Evolutionary conservation across 2,113 vertebrate genomes (phyloP), one percentile per base, ranked within the genome.

Genomic region (Ramphastos sulfuratus): DNA sequence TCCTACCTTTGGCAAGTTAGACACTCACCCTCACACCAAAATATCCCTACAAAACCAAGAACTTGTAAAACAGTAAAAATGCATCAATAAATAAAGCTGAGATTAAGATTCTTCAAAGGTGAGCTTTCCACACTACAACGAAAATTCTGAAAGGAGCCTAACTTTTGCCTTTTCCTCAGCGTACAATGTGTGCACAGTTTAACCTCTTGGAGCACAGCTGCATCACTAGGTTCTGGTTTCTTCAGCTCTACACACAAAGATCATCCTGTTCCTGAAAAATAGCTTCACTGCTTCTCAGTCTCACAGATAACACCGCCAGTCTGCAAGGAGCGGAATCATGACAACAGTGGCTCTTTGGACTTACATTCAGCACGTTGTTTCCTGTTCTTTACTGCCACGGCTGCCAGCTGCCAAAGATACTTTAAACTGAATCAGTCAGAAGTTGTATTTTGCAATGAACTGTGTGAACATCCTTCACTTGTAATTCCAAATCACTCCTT

Each of bases 191-290:
- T 42, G 92, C 71, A 71, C 74, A 95, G 95, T 80, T 75, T 74
- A 55, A 94, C 71, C 67, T 71, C 71, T 67, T 81, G 33, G 31
- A 67, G 77, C 95, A 73, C 97, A 97, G 97, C 97, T 98, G 98
- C 3, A 0, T 83, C 75, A 42, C 31, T 25, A 44, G 28, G 82
- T 69, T 75, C 79, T 85, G 25, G 61, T 93, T 94, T 95, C 97
- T 96, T 95, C 88, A 92, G 95, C 93, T 87, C 88, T 84, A 24
- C 0, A 24, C 67, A 98, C 97, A 98, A 98, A 97, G 97, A 92
- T 95, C 74, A 93, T 90, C 95, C 97, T 98, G 97, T 98, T 95
- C n/a, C 23, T n/a, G 28, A 71, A 86, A 93, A 66, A 58, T 2
- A 83, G 92, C 58, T 60, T 85, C 0, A 0, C 11, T 50, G 77